These are phyloP conservation scores for Reticulitermes speratus DNA, from an alignment of 1,140 invertebrate species.

Conservation along the genomic window DNA sequence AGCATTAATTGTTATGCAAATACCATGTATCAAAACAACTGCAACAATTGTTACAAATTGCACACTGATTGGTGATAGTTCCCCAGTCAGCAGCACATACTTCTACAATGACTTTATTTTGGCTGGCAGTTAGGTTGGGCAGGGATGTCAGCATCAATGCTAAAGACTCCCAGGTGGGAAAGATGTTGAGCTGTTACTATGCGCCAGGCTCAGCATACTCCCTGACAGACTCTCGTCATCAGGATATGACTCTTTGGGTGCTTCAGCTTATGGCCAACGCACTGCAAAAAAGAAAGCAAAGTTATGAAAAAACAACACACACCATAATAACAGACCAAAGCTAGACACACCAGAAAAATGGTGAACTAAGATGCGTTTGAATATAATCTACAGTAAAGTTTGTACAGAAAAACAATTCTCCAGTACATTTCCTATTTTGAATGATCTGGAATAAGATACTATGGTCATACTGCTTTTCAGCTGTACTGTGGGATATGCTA, in stretches of 20 bases:
- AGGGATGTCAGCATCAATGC: constrained; percentile 39
- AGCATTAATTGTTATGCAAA: neutral
- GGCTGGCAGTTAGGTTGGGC: neutral
- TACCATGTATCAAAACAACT: constrained; percentile 13
- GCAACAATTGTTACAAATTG: neutral
- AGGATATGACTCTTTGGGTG: constrained; percentile 79
- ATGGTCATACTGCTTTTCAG: too few relatives aligned
- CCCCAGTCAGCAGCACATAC: constrained; percentile 1
- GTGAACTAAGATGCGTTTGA: too few relatives aligned
- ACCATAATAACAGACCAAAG: too few relatives aligned
- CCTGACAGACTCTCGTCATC: constrained; percentile 89
- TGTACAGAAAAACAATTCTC: too few relatives aligned
- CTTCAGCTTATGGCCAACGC: constrained; percentile 84
- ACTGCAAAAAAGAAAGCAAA: constrained; percentile 58
- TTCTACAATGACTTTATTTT: constrained; percentile 17
- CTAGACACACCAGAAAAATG: too few relatives aligned
- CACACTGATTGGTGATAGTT: neutral
- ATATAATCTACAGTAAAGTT: too few relatives aligned
- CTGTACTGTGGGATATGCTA: too few relatives aligned
- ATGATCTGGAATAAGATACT: too few relatives aligned
- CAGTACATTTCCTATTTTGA: too few relatives aligned
- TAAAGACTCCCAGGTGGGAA: constrained; percentile 83
- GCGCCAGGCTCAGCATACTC: constrained; percentile 89
- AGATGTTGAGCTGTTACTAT: constrained; percentile 89
- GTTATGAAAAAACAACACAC: neutral